A percentile compares a stretch with the other conserved stretches of the same genome.
Conservation (phyloP, 1,140 invertebrate species). For the Heliconius eleuchia region DNA sequence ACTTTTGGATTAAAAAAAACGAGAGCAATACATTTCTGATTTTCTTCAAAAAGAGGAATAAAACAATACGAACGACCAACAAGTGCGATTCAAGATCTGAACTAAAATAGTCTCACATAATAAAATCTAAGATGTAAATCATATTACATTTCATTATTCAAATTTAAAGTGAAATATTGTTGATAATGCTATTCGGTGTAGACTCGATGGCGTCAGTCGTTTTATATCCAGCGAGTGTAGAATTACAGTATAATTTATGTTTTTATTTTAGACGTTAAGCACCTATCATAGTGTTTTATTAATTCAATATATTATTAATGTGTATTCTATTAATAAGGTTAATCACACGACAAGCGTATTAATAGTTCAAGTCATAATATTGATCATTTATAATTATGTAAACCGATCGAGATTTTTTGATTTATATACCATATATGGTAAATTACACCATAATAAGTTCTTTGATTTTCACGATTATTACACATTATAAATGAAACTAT, state of each 20-base stretch:
- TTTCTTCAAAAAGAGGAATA: no score
- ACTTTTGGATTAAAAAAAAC: background rate
- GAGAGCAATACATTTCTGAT: background rate
- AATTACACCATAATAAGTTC: background rate
- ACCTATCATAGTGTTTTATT: constrained; percentile 17
- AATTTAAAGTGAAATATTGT: background rate
- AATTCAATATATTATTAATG: constrained; percentile 20
- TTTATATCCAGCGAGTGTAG: constrained; percentile 26
- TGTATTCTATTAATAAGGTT: constrained; percentile 26
- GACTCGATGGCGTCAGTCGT: constrained; percentile 54
- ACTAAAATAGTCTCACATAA: background rate
- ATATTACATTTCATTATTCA: constrained; percentile 1
- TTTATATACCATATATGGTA: constrained; percentile 2
- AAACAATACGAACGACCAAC: no score
- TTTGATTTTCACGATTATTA: no score
- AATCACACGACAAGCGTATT: constrained; percentile 16
- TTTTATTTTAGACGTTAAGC: constrained; percentile 32
- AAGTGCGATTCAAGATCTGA: background rate
- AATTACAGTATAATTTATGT: constrained; percentile 27
- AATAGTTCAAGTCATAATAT: constrained; percentile 10
- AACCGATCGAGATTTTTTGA: background rate
- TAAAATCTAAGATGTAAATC: background rate
- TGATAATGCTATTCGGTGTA: constrained; percentile 42
- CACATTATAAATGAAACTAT: no score
- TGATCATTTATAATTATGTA: constrained; percentile 2